Evolutionary conservation across 2,797 vertebrate genomes (phyloP), one percentile per base, ranked within the genome.

Genomic region (Pipistrellus nathusii): DNA sequence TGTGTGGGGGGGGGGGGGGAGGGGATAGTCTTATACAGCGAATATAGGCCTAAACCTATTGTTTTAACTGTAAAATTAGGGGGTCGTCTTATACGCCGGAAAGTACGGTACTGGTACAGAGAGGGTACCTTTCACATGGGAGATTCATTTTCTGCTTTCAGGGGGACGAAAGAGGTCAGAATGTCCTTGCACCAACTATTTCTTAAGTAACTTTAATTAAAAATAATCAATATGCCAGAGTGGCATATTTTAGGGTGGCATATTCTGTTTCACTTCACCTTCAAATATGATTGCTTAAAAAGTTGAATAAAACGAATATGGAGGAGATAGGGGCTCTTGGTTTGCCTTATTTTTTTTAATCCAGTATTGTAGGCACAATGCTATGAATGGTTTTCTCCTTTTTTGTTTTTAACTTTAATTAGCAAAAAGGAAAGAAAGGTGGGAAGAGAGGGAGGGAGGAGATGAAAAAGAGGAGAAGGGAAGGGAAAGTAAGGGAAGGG

Each of bases 271-370:
- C 59, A 27, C 41, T 48, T 82, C 18, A 64, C 12, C 21, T 68
- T 93, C 27, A 76, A 88, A 48, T 88, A 66, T n/a, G 25, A 83
- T 72, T 78, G 18, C 80, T 66, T 90, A 77, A 76, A 88, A 94
- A 38, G 55, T 84, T 85, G 46, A 94, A 83, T 89, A 92, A 92
- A 95, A 75, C 44, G 71, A 77, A 75, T 64, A 71, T 38, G 14
- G 17, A 20, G 8, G 32, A 89, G 0, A 91, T 83, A 75, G 81
- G 30, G 76, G 13, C 15, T 86, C 76, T 32, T 3, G 51, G 4
- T 57, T 92, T 86, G 35, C 53, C 48, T 66, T 66, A 13, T 6
- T 76, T 77, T 91, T 64, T 15, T 76, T 35, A 94, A 83, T 85
- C 82, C 32, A 90, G 18, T 71, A 44, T 85, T 64, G 0, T 84